These are phyloP conservation scores for Pseudopodoces humilis DNA, from an alignment of 2,113 vertebrate genomes.

Conservation along the genomic window DNA sequence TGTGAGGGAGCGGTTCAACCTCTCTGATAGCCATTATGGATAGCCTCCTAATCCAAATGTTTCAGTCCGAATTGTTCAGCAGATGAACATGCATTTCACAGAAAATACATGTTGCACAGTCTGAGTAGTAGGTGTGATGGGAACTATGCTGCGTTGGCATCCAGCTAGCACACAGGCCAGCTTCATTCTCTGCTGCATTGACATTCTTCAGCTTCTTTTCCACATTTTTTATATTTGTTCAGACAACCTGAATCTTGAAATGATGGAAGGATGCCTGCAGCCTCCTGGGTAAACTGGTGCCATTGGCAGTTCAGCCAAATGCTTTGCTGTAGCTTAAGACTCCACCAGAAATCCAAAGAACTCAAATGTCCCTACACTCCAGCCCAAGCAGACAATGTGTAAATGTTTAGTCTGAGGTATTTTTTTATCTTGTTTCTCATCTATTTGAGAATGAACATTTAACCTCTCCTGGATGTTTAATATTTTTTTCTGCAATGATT, in stretches of 20 bases:
- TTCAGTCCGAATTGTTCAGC: neutral
- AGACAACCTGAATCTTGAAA: constrained; percentile 59
- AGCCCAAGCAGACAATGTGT: constrained; percentile 59
- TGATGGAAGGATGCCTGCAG: constrained; percentile 53
- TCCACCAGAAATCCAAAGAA: constrained; percentile 55
- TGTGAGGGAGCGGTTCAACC: neutral
- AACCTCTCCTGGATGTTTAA: neutral
- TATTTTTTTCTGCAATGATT: neutral
- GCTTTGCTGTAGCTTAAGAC: constrained; percentile 30
- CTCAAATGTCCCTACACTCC: neutral
- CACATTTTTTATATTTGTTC: constrained; percentile 67
- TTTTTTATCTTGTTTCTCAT: constrained; percentile 66
- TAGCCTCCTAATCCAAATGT: neutral
- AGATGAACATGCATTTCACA: constrained; percentile 11
- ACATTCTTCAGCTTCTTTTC: constrained; percentile 70
- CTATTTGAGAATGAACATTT: constrained; percentile 48
- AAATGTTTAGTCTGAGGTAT: constrained; percentile 77
- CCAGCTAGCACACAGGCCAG: neutral
- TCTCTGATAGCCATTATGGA: constrained; percentile 5
- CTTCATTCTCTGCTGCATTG: neutral
- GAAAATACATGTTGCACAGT: neutral
- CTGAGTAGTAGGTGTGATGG: constrained; percentile 35
- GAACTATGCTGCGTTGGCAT: neutral
- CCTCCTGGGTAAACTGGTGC: constrained; percentile 41
- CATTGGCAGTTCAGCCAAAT: constrained; percentile 39